Evolutionary conservation across 2,113 vertebrate genomes (phyloP).

Genomic region (Tachuris rubrigastra): DNA sequence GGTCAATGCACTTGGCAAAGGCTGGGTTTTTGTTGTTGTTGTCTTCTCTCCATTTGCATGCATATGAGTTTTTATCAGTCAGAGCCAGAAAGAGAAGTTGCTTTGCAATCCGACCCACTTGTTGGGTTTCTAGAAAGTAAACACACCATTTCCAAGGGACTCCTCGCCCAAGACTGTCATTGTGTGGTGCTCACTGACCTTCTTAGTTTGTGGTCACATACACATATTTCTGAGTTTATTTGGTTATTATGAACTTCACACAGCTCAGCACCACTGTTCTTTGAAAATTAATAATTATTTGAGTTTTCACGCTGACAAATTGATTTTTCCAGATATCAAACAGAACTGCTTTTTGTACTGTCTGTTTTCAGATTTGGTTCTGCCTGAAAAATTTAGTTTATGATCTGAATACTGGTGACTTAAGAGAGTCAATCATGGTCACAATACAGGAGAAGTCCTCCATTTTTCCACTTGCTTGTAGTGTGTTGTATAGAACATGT

Average conservation of each 20-base stretch:
- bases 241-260: background rate
- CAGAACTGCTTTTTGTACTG: background rate
- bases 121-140: background rate
- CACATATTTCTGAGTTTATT: background rate
- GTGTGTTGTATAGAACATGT: background rate
- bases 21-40: background rate
- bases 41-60: background rate
- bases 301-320: background rate
- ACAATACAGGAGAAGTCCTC: background rate
- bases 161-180: background rate
- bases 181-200: background rate
- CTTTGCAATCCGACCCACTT: background rate
- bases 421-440: background rate
- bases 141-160: background rate
- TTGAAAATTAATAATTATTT: background rate
- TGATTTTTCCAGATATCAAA: background rate
- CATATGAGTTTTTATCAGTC: slow-evolving; percentile 14
- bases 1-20: background rate
- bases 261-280: background rate
- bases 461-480: background rate
- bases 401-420: background rate
- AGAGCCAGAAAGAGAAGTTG: background rate
- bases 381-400: background rate
- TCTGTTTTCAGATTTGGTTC: background rate
- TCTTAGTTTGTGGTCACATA: background rate